phyloP scores from a whole-genome alignment of 2,888 invertebrate species.

The Sarcophaga caerulescens region DNA sequence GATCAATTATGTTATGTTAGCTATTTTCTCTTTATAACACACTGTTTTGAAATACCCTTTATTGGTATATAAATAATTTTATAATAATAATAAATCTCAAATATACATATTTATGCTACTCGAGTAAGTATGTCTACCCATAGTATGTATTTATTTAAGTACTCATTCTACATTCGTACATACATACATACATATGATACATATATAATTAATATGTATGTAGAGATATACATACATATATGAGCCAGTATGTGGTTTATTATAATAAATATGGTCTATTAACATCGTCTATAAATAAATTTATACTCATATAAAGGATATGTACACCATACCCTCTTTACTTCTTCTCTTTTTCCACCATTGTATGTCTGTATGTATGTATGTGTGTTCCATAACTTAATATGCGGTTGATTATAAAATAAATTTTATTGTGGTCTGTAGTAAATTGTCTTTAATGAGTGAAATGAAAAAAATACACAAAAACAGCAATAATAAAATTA shows the following conservation, averaged over 20 bases:
- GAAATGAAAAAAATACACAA: constrained; percentile 5
- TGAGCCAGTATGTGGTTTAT: constrained; percentile 17
- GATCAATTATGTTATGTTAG: too few species aligned
- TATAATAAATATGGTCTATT: constrained; percentile 53
- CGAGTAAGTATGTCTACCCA: constrained; percentile 11
- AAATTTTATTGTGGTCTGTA: constrained; percentile 66
- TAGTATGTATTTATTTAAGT: too few species aligned
- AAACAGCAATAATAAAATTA: constrained; percentile 9
- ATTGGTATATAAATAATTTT: too few species aligned
- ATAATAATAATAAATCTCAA: too few species aligned
- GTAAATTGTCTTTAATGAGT: constrained; percentile 67
- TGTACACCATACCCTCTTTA: not conserved
- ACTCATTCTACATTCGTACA: not conserved
- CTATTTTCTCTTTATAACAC: too few species aligned
- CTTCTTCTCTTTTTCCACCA: not conserved
- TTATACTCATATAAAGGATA: not conserved
- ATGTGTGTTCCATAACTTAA: constrained; percentile 43
- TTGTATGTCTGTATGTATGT: constrained; percentile 4
- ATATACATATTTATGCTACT: not conserved
- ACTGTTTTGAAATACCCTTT: too few species aligned
- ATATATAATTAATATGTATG: constrained; percentile 1
- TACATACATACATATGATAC: not conserved
- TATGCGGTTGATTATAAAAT: constrained; percentile 66
- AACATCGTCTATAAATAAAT: constrained; percentile 20
- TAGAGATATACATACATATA: constrained; percentile 6